Conservation (phyloP, 2,113 vertebrate species). For the Pampusana beccarii region DNA sequence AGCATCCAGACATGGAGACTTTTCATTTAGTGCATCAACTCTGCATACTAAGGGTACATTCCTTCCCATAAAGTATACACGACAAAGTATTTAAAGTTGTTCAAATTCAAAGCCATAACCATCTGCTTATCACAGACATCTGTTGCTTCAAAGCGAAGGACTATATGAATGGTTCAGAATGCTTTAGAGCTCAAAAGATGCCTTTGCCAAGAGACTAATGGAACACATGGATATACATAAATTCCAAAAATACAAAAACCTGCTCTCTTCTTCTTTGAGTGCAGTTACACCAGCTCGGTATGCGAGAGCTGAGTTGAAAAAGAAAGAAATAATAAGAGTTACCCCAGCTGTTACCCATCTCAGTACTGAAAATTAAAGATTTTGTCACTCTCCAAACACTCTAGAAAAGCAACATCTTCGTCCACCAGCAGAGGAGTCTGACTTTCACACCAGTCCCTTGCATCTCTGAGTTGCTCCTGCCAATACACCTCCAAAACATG, state of each 20-base stretch:
- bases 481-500: background rate
- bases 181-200: slow-evolving; percentile 27
- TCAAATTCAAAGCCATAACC: slow-evolving; percentile 21
- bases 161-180: slow-evolving; percentile 39
- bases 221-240: slow-evolving; percentile 20
- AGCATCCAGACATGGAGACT: slow-evolving; percentile 8
- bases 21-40: slow-evolving; percentile 18
- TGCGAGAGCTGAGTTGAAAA: background rate
- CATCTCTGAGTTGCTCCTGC: background rate
- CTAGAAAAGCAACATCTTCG: background rate
- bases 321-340: background rate
- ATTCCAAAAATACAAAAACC: slow-evolving; percentile 20
- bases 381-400: background rate
- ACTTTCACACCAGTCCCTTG: background rate
- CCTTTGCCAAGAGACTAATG: slow-evolving; percentile 15
- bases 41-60: slow-evolving; percentile 14
- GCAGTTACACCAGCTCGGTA: background rate
- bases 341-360: background rate
- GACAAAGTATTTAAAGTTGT: slow-evolving; percentile 55
- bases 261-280: background rate
- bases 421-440: background rate
- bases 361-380: background rate
- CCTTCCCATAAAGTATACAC: slow-evolving; percentile 14
- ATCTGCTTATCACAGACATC: slow-evolving; percentile 51
- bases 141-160: slow-evolving; percentile 53